phyloP scores from a whole-genome alignment of 2,888 invertebrate species.

The Standfussiana lucernea region DNA sequence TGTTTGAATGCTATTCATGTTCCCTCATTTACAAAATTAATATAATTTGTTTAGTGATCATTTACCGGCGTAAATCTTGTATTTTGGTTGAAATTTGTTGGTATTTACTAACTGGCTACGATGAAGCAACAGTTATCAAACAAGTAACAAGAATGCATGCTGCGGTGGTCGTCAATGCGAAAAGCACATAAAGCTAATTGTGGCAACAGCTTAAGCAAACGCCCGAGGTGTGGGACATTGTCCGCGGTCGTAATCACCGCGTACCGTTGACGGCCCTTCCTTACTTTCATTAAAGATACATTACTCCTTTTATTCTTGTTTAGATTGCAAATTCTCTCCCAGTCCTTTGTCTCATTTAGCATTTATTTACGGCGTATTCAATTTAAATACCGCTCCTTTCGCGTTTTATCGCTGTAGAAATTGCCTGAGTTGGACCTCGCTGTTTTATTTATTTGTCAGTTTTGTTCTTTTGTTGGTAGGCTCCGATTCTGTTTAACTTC shows the following conservation, averaged over 20 bases:
- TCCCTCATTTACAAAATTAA: slow-evolving; percentile 55
- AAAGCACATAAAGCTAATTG: slow-evolving; percentile 60
- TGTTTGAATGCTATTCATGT: slow-evolving; percentile 53
- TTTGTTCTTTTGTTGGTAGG: slow-evolving; percentile 79
- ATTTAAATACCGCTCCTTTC: slow-evolving; percentile 88
- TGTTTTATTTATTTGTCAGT: slow-evolving; percentile 86
- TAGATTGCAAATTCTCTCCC: slow-evolving; percentile 86
- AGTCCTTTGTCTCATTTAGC: slow-evolving; percentile 89
- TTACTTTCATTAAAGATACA: slow-evolving; percentile 85
- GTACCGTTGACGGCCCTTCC: slow-evolving; percentile 72
- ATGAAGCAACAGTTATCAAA: slow-evolving; percentile 15
- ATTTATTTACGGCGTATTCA: slow-evolving; percentile 89
- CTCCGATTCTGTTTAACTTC: slow-evolving; percentile 72
- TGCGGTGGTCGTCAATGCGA: slow-evolving; percentile 29
- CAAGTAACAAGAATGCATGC: slow-evolving; percentile 25
- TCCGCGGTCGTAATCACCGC: slow-evolving; percentile 62
- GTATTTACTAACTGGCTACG: slow-evolving; percentile 11
- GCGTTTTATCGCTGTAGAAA: slow-evolving; percentile 86
- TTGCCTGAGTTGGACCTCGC: slow-evolving; percentile 81
- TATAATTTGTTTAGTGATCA: slow-evolving; percentile 49
- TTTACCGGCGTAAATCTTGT: slow-evolving; percentile 34
- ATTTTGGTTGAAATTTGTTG: slow-evolving; percentile 17
- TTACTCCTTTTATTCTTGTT: slow-evolving; percentile 87
- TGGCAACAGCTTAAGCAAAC: slow-evolving; percentile 50
- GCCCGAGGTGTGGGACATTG: slow-evolving; percentile 59